phyloP scores from a whole-genome alignment of 2,888 invertebrate genomes.

The Calephelis perditalis region DNA sequence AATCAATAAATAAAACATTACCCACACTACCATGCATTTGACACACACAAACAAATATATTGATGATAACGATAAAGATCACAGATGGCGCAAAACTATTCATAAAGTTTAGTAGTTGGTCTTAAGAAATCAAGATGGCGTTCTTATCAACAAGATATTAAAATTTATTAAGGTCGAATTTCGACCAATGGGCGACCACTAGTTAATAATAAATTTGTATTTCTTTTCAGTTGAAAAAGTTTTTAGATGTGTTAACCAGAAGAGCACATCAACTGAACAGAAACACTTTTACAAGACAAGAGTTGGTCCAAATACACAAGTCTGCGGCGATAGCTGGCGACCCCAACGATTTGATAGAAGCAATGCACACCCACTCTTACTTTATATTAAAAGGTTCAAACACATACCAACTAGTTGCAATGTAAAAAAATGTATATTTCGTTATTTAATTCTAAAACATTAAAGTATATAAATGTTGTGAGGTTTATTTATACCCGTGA shows the following conservation, averaged over 20 bases:
- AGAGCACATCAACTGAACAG: conserved; percentile 82
- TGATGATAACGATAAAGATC: too few species aligned
- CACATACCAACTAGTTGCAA: conserved; percentile 79
- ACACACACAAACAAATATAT: too few species aligned
- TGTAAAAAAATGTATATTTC: conserved; percentile 36
- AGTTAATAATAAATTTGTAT: not conserved
- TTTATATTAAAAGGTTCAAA: conserved; percentile 88
- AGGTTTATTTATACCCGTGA: too few species aligned
- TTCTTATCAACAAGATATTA: too few species aligned
- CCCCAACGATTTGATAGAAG: conserved; percentile 83
- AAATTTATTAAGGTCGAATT: too few species aligned
- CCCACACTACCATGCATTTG: too few species aligned
- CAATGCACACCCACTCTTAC: conserved; percentile 91
- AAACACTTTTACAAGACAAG: conserved; percentile 85
- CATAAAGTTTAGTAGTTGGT: too few species aligned
- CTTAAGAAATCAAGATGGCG: too few species aligned
- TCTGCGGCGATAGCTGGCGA: conserved; percentile 82
- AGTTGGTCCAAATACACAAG: conserved; percentile 85
- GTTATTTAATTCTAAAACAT: not conserved
- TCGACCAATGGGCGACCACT: too few species aligned
- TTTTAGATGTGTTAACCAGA: conserved; percentile 82
- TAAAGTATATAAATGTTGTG: too few species aligned
- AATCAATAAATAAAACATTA: too few species aligned
- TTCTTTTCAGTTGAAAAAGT: conserved; percentile 81
- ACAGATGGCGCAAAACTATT: too few species aligned